These are phyloP conservation scores for Drosophila sp. DNA, from an alignment of 1,140 invertebrate species.

Conservation along the genomic window DNA sequence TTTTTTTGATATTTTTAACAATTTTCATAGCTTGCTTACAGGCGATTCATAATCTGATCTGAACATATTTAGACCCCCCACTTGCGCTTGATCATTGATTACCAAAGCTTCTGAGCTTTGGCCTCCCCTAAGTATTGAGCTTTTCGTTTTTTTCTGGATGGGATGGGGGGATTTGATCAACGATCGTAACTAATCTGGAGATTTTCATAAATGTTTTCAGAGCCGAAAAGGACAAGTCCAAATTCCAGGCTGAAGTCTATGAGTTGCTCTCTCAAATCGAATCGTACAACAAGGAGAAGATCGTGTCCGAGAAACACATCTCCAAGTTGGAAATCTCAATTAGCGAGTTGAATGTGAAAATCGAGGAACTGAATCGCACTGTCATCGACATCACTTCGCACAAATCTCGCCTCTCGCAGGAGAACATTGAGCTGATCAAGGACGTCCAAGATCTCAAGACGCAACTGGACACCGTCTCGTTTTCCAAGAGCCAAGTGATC, in stretches of 20 bases:
- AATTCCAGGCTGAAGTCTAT: slow-evolving; percentile 98
- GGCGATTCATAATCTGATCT: slow-evolving; percentile 36
- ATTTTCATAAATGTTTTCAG: slow-evolving; percentile 84
- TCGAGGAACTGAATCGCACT: slow-evolving; percentile 97
- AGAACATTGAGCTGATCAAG: slow-evolving; percentile 96
- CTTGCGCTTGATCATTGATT: slow-evolving; percentile 14
- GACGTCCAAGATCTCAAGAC: slow-evolving; percentile 97
- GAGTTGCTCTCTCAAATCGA: slow-evolving; percentile 97
- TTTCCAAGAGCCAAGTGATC: slow-evolving; percentile 93
- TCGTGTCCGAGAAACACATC: slow-evolving; percentile 92
- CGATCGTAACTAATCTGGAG: slow-evolving; percentile 37
- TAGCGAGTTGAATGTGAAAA: slow-evolving; percentile 95
- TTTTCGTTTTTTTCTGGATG: background rate
- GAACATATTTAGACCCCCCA: slow-evolving; percentile 42
- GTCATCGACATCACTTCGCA: slow-evolving; percentile 97
- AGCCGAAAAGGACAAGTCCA: slow-evolving; percentile 97
- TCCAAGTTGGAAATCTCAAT: slow-evolving; percentile 95
- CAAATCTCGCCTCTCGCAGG: slow-evolving; percentile 93
- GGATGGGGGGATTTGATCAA: no score
- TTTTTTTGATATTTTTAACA: slow-evolving; percentile 25
- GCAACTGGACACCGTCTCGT: slow-evolving; percentile 94
- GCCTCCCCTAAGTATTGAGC: slow-evolving; percentile 62
- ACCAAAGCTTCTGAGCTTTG: slow-evolving; percentile 16
- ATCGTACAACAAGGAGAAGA: slow-evolving; percentile 94
- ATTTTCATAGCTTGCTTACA: slow-evolving; percentile 68